Percentiles rank a stretch among this genome's conserved stretches.
These are phyloP conservation scores for Tryphoninae sp. DNA, from an alignment of 2,888 invertebrate genomes.

Conservation along the genomic window DNA sequence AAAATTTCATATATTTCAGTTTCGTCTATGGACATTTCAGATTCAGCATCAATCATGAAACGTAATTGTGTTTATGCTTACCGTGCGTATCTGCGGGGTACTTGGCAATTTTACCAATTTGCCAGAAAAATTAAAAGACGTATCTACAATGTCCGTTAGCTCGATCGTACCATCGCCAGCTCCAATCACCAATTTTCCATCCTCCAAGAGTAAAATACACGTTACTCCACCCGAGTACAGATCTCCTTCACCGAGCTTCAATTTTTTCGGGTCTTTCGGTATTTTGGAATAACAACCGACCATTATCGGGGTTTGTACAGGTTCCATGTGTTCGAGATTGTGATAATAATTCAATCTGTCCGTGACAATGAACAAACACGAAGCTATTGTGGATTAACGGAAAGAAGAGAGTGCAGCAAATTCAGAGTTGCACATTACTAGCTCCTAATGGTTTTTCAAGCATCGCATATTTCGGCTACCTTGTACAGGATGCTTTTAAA, in stretches of 20 bases:
- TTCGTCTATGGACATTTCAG: not conserved
- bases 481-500: not conserved
- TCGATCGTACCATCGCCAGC: constrained; percentile 93
- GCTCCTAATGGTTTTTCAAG: no score
- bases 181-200: constrained; percentile 88
- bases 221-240: constrained; percentile 86
- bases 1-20: not conserved
- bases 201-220: constrained; percentile 84
- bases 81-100: constrained; percentile 81
- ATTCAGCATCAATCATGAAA: not conserved
- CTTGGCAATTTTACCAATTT: constrained; percentile 80
- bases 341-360: constrained; percentile 84
- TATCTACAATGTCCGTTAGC: constrained; percentile 83
- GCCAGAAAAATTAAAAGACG: constrained; percentile 48
- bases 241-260: constrained; percentile 83
- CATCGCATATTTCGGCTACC: no score
- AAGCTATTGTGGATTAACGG: not conserved
- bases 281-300: constrained; percentile 87
- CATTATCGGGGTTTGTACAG: constrained; percentile 83
- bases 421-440: no score
- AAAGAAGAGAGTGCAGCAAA: no score
- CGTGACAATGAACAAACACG: not conserved
- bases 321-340: constrained; percentile 83
- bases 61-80: constrained; percentile 68
- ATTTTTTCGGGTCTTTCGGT: constrained; percentile 82